These are phyloP conservation scores for Grammomys surdaster DNA, from an alignment of 2,113 vertebrate genomes.

Conservation along the genomic window DNA sequence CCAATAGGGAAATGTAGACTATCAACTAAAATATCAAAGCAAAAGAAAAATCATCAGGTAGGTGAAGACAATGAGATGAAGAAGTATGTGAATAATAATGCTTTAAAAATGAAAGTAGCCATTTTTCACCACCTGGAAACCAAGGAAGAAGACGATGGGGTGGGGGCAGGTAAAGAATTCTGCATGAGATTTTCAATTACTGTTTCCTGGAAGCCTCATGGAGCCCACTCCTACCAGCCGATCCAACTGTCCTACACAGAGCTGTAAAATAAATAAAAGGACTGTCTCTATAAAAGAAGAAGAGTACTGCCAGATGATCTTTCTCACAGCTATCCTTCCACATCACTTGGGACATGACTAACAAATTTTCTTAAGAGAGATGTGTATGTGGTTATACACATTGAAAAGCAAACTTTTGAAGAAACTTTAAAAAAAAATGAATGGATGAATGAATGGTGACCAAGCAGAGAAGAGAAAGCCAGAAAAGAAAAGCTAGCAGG, in stretches of 20 bases:
- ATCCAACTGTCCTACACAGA: background rate
- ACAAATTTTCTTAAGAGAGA: slow-evolving; percentile 16
- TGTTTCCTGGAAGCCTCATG: background rate
- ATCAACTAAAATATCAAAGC: slow-evolving; percentile 54
- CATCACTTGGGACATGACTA: background rate
- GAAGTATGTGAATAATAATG: background rate
- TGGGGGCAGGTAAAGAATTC: background rate
- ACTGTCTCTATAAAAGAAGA: background rate
- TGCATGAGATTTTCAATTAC: background rate
- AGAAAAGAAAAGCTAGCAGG: slow-evolving; percentile 61
- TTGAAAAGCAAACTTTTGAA: slow-evolving; percentile 25
- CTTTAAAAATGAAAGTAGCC: background rate
- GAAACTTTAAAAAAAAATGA: background rate
- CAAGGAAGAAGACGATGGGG: background rate
- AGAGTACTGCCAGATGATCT: background rate
- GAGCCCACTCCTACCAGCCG: background rate
- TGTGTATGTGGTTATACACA: background rate
- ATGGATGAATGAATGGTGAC: background rate
- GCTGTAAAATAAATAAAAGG: background rate
- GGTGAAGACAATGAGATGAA: background rate
- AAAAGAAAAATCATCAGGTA: slow-evolving; percentile 59
- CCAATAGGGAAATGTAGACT: slow-evolving; percentile 14
- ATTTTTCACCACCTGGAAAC: background rate
- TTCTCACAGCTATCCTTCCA: slow-evolving; percentile 1
- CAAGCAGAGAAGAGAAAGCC: background rate